A percentile compares a stretch with the other conserved stretches of the same genome.
phyloP scores from a whole-genome alignment of 2,113 vertebrate species.

The Phyllopteryx taeniolatus region DNA sequence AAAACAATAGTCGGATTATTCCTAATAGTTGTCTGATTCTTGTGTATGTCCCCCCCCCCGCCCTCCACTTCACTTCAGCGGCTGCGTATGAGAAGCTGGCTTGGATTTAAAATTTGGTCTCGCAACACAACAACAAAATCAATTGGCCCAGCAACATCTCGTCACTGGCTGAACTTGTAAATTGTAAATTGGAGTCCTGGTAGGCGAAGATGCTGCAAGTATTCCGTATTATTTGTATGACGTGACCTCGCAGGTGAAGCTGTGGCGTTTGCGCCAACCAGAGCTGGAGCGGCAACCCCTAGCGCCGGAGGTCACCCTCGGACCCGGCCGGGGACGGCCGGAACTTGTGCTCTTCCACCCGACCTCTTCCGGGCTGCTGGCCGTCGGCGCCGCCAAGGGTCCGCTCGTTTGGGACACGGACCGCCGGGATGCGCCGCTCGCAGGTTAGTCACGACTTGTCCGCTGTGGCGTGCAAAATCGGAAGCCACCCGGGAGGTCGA shows the following conservation, averaged over 20 bases:
- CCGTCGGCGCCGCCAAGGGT: constrained; percentile 55
- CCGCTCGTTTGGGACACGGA: constrained; percentile 82
- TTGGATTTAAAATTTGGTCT: too few species aligned
- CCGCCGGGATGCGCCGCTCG: constrained; percentile 67
- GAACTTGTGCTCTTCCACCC: constrained; percentile 85
- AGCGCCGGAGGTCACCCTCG: constrained; percentile 67
- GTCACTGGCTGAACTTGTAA: too few species aligned
- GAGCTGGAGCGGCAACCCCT: constrained; percentile 64
- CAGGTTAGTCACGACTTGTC: constrained; percentile 72
- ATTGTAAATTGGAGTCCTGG: too few species aligned
- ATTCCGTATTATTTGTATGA: not conserved
- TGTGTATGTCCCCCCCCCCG: too few species aligned
- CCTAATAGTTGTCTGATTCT: too few species aligned
- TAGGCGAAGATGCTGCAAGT: too few species aligned
- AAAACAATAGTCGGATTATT: too few species aligned
- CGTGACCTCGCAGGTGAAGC: constrained; percentile 78
- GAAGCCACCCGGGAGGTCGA: not conserved
- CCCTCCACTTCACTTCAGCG: too few species aligned
- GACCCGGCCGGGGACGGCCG: constrained; percentile 55
- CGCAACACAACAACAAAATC: too few species aligned
- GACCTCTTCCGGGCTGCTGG: constrained; percentile 77
- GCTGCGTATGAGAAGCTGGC: too few species aligned
- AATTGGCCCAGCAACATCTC: too few species aligned
- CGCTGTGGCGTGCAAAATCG: not conserved
- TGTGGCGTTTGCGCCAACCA: constrained; percentile 79